These are phyloP conservation scores for Pipa parva DNA, from an alignment of 2,113 vertebrate genomes.

Conservation along the genomic window DNA sequence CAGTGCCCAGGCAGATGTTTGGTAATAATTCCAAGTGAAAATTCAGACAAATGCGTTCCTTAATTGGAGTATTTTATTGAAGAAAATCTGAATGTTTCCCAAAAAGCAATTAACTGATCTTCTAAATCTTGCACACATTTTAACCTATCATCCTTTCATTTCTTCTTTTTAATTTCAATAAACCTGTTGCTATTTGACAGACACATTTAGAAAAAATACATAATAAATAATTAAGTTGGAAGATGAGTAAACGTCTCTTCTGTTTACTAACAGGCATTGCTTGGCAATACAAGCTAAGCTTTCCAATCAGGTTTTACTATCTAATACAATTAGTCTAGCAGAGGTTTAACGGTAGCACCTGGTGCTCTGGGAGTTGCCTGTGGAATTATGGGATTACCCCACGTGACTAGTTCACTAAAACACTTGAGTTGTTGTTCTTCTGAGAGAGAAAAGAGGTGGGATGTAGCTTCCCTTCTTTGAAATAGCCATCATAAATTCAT, in stretches of 20 bases:
- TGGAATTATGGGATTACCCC: conserved; percentile 14
- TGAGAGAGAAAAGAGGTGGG: too few species aligned
- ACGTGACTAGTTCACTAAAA: background rate
- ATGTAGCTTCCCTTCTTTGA: too few species aligned
- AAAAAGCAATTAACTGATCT: conserved; percentile 3
- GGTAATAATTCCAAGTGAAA: conserved; percentile 3
- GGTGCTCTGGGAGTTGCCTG: background rate
- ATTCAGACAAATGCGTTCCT: conserved; percentile 22
- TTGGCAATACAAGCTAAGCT: conserved; percentile 5
- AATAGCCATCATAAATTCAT: too few species aligned
- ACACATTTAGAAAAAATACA: background rate
- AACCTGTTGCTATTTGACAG: conserved; percentile 5
- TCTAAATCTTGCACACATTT: background rate
- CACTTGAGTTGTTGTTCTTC: too few species aligned
- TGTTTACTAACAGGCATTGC: background rate
- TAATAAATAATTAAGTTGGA: background rate
- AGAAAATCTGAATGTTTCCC: background rate
- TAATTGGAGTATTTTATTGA: conserved; percentile 6
- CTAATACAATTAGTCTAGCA: conserved; percentile 3
- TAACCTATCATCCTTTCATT: conserved; percentile 13
- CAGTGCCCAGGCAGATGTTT: conserved; percentile 22
- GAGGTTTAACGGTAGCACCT: conserved; percentile 11
- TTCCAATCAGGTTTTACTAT: conserved; percentile 16
- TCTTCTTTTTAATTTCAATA: background rate
- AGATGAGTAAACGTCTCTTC: conserved; percentile 15